Evolutionary conservation across 1,140 invertebrate genomes (phyloP), one percentile per base, ranked within the genome.

Genomic region (Papilio aristodemus): DNA sequence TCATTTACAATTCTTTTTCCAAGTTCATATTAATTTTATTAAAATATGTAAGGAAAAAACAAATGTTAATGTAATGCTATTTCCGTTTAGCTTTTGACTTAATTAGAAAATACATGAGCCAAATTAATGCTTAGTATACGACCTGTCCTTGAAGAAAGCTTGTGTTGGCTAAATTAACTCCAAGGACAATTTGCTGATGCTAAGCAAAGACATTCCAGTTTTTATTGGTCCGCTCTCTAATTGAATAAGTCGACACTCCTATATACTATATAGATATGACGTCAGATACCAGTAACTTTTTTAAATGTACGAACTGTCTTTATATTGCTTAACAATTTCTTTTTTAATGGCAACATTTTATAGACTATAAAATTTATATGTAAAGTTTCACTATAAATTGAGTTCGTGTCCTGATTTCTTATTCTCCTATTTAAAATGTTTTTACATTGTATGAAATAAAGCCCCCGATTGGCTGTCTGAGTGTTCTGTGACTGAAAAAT

Each of bases 131-230:
- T 17, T 9, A 60, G 32, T 60, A 17, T 60, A 37, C 58, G 58
- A 59, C 13, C 14, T 17, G 58, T 60, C 58, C 58, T 60, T 60
- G 58, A 60, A 38, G 58, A 10, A 36, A 60, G 25, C 58, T 60
- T 60, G 58, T 60, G 58, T 60, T 36, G 27, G 32, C 13, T 60
- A 60, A 60, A 60, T 60, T 60, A 60, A 60, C 58, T 60, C 58
- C 25, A 59, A 59, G 27, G 57, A 59, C 32, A 59, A 32, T 59
- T 59, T 38, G 58, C 36, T 60, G 58, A 60, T 38, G 58, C 32
- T 60, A 60, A 60, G 58, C 58, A 60, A 60, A 60, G 58, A 60
- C 58, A 38, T 36, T 60, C 58, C 14, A 60, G 58, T 60, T 60
- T 60, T 60, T 60, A 60, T 60, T 60, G 58, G 32, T 38, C 27